Evolutionary conservation across 2,888 invertebrate species (phyloP).

Genomic region (Boloria selene): DNA sequence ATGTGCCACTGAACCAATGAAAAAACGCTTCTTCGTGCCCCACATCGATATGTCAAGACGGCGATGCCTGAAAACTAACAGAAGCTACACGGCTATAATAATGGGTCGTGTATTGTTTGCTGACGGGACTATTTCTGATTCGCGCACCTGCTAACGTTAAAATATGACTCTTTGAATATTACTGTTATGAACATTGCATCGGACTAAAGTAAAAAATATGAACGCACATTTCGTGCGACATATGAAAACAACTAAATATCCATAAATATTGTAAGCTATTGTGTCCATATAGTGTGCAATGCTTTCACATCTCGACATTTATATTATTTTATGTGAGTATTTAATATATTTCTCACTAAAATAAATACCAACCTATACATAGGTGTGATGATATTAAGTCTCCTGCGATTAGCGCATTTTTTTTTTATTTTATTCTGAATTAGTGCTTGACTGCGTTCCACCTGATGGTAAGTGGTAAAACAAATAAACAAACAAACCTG

Average conservation of each 20-base stretch:
- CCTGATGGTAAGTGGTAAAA: no score
- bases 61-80: constrained; percentile 39
- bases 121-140: constrained; percentile 68
- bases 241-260: constrained; percentile 1
- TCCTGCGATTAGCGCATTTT: no score
- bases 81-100: constrained; percentile 58
- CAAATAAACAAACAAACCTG: no score
- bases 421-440: no score
- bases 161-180: constrained; percentile 40
- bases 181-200: constrained; percentile 24
- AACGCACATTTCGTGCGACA: constrained; percentile 7
- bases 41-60: constrained; percentile 72
- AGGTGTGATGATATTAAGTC: no score
- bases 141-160: constrained; percentile 60
- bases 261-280: neutral
- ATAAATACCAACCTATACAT: no score
- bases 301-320: no score
- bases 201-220: constrained; percentile 28
- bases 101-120: constrained; percentile 65
- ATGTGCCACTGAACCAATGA: constrained; percentile 81
- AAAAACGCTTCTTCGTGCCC: constrained; percentile 79
- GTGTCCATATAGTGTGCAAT: no score
- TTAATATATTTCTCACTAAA: no score
- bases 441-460: no score
- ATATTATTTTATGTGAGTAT: no score